Conservation (phyloP, 2,113 vertebrate genomes). For the Micronisus gabar region DNA sequence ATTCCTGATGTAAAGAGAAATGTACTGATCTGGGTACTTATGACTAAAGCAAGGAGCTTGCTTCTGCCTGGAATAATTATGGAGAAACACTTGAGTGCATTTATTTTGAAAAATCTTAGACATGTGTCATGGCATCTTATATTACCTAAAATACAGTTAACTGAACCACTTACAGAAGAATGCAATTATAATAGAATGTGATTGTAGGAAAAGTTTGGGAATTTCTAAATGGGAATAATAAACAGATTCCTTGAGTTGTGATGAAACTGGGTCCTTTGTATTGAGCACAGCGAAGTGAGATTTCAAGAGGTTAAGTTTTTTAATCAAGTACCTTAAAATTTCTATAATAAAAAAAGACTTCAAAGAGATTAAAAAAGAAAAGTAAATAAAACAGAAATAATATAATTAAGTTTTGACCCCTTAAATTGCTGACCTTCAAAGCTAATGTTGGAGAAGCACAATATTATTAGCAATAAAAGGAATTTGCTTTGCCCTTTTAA, state of each 20-base stretch:
- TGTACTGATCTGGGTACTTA: not conserved
- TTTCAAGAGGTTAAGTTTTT: not conserved
- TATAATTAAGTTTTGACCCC: conserved; percentile 73
- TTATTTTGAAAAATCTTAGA: not conserved
- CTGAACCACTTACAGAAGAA: not conserved
- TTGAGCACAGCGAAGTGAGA: not conserved
- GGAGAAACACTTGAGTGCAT: not conserved
- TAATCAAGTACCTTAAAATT: conserved; percentile 2
- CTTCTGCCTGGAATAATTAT: not conserved
- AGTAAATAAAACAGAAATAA: conserved; percentile 62
- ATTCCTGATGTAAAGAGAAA: not conserved
- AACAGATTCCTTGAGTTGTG: not conserved
- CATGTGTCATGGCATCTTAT: accelerated
- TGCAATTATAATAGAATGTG: not conserved
- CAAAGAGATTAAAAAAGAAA: conserved; percentile 54
- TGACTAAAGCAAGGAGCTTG: not conserved
- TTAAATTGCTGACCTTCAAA: conserved; percentile 77
- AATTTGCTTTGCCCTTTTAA: conserved; percentile 81
- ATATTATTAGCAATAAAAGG: conserved; percentile 82
- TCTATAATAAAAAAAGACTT: conserved; percentile 9
- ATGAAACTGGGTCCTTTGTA: not conserved
- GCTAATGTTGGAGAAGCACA: conserved; percentile 67
- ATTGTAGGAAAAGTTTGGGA: not conserved
- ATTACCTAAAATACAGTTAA: not conserved
- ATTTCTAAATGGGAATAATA: not conserved